Base-by-base conservation (phyloP, 2,113 vertebrate genomes). In the Lichenostomus cassidix region DNA sequence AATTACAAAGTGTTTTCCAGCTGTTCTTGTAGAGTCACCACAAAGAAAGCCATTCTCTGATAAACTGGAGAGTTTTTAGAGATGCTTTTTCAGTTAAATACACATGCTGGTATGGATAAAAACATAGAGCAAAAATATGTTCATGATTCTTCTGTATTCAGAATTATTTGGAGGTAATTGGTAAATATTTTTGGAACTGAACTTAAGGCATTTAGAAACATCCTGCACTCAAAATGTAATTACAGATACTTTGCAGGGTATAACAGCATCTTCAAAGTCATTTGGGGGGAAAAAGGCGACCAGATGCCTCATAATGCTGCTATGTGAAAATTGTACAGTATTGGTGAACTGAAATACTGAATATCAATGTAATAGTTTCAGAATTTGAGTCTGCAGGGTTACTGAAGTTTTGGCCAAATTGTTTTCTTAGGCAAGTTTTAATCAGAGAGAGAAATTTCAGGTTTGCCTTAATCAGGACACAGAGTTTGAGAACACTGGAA, bases 171-270 rank as follows among this genome's bases (percentile, higher is more conserved):
- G 53, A 80, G 71, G 31, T 82, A 82, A 83, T 31, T 63, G 62
- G 27, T 87, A 94, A 87, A 84, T 71, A 92, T 78, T 81, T 96
- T 14, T 60, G 65, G 52, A 92, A 67, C 56, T 68, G 75, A 73
- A 87, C 14, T 50, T 35, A 68, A 62, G 17, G 22, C 44, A 65
- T 91, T 69, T 29, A 46, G 64, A 94, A 92, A 78, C 65, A 62
- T 80, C 55, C 75, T 88, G 63, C 9, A 10, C 27, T 90, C 65
- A 90, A 89, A 70, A 63, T 90, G 35, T 68, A 75, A 73, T 89
- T 85, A 56, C 39, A 68, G 33, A 39, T 67, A 76, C 47, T 86
- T 68, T 76, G 27, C 29, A 20, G 35, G 63, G 5, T 80, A 11
- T 76, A 73, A 25, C 62, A 63, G 28, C 35, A 15, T 92, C 52